Percentiles rank a stretch among this genome's conserved stretches.
Evolutionary conservation across 2,113 vertebrate species (phyloP).

Genomic region (Ameiurus melas): DNA sequence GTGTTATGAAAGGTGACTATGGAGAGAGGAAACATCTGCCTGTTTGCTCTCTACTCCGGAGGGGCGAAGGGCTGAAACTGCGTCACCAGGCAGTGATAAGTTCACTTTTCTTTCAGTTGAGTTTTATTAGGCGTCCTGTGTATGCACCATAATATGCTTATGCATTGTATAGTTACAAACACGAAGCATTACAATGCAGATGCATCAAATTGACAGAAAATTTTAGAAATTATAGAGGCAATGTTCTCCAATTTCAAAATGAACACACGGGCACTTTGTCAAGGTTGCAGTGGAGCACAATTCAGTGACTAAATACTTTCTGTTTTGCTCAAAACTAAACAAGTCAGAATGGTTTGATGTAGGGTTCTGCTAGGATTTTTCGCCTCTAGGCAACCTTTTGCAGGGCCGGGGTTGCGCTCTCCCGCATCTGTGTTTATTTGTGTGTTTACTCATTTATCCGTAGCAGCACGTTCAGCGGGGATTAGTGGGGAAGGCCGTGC

Average conservation of each 20-base stretch:
- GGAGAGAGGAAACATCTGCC: constrained; percentile 71
- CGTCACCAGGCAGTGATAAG: constrained; percentile 7
- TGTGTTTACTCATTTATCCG: constrained; percentile 35
- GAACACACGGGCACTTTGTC: not conserved
- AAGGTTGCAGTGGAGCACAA: not conserved
- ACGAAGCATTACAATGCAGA: not conserved
- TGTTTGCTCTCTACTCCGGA: constrained; percentile 48
- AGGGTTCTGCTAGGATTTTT: not conserved
- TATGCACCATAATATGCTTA: not conserved
- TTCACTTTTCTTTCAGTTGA: not conserved
- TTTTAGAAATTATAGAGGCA: not conserved
- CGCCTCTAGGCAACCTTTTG: not conserved
- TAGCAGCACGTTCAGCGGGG: constrained; percentile 4
- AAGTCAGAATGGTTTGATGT: not conserved
- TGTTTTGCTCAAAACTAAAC: constrained; percentile 6
- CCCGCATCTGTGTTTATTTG: constrained; percentile 32
- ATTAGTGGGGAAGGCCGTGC: constrained; percentile 21
- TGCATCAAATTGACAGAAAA: not conserved
- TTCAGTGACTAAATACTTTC: not conserved
- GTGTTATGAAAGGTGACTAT: constrained; percentile 39
- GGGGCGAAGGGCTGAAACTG: constrained; percentile 7
- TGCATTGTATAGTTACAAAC: not conserved
- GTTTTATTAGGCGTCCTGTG: not conserved
- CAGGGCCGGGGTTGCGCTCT: not conserved
- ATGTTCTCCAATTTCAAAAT: not conserved